Evolutionary conservation across 2,888 invertebrate genomes (phyloP).

Genomic region (Nudaria mundana): DNA sequence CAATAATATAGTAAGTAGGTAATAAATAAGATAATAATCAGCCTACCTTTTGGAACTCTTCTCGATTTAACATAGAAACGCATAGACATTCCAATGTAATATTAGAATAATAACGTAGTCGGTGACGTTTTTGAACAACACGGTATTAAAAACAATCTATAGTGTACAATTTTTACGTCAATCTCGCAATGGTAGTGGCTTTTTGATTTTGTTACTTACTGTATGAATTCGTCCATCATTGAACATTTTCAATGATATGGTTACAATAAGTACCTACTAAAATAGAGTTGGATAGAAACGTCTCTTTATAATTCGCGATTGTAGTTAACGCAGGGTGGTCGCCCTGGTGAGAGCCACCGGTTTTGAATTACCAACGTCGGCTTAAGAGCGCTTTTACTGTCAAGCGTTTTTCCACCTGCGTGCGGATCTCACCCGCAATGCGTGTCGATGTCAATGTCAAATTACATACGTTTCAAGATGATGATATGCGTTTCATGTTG

Average conservation of each 20-base stretch:
- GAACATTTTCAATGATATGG: conserved; percentile 4
- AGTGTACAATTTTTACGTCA: conserved; percentile 9
- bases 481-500: no score
- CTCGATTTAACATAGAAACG: conserved; percentile 20
- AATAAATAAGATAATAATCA: conserved; percentile 27
- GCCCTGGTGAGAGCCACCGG: conserved; percentile 30
- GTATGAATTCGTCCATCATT: conserved; percentile 7
- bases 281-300: conserved; percentile 37
- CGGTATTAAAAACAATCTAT: conserved; percentile 6
- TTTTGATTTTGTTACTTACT: background rate
- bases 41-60: conserved; percentile 24
- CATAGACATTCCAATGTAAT: conserved; percentile 17
- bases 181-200: conserved; percentile 5
- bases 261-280: conserved; percentile 29
- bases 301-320: conserved; percentile 29
- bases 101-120: conserved; percentile 17
- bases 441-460: no score
- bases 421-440: no score
- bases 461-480: no score
- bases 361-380: no score
- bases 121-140: conserved; percentile 9
- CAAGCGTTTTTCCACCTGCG: no score
- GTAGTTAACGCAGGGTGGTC: conserved; percentile 13
- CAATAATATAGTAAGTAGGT: conserved; percentile 51
- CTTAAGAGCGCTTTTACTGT: no score